phyloP scores from a whole-genome alignment of 2,113 vertebrate species.

The Phodopus roborovskii region DNA sequence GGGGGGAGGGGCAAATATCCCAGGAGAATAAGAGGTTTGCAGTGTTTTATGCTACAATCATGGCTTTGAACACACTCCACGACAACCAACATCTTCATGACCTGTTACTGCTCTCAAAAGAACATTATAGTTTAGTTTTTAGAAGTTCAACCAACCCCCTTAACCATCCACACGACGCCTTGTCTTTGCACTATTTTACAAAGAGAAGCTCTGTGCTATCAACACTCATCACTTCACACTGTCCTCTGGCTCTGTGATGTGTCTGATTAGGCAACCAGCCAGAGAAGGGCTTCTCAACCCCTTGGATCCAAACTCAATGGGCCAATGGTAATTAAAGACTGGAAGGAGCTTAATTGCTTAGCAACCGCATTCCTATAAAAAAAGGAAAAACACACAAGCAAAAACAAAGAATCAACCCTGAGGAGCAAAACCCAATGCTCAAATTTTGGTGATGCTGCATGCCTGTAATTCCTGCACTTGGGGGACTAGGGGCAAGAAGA shows the following conservation, averaged over 20 bases:
- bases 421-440: conserved; percentile 15
- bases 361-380: neutral
- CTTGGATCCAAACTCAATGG: conserved; percentile 32
- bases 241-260: conserved; percentile 20
- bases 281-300: conserved; percentile 21
- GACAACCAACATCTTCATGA: neutral
- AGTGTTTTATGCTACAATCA: neutral
- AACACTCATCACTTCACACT: conserved; percentile 41
- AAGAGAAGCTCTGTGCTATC: neutral
- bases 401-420: conserved; percentile 25
- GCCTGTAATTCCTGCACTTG: neutral
- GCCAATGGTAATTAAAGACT: conserved; percentile 38
- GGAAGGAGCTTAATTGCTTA: conserved; percentile 29
- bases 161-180: neutral
- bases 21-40: neutral
- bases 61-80: neutral
- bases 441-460: neutral
- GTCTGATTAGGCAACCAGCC: conserved; percentile 28
- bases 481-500: neutral
- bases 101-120: neutral
- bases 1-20: neutral
- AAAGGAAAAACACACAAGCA: neutral
- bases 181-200: neutral
- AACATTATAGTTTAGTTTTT: neutral
- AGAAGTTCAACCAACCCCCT: neutral